Conservation (phyloP, 2,113 vertebrate species). For the human (Homo sapiens) region GRCh38 chr15:41955501-41956000, state of each 20-base stretch:
- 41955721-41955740: neutral
- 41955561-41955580: neutral
- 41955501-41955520: too few species aligned
- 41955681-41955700: neutral
- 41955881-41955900: neutral
- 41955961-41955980: neutral
- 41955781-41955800: too few species aligned
- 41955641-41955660: constrained; percentile 5
- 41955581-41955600: neutral
- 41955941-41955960: accelerated
- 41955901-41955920: neutral
- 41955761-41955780: neutral
- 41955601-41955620: neutral
- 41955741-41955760: neutral
- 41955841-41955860: neutral
- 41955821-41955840: neutral
- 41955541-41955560: neutral
- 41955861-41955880: neutral
- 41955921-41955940: neutral
- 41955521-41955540: neutral
- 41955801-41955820: neutral
- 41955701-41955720: neutral
- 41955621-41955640: neutral
- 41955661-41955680: neutral
- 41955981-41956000: neutral